Conservation (phyloP, 2,113 vertebrate species). For the Panthera tigris region DNA sequence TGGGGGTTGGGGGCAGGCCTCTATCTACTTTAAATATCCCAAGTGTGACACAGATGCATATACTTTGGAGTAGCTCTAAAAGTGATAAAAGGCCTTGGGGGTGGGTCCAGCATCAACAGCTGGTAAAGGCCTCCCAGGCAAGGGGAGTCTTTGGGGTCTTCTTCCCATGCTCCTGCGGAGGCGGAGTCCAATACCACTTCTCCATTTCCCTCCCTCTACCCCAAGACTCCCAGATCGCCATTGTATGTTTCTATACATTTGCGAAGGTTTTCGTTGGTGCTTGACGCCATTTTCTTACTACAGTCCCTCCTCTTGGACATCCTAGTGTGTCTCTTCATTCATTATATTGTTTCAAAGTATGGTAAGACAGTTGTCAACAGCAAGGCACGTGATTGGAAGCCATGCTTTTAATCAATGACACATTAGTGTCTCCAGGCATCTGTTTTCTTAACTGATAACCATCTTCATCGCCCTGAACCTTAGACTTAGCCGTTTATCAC, state of each 20-base stretch:
- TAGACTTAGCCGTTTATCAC: background rate
- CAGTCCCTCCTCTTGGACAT: background rate
- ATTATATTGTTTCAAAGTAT: background rate
- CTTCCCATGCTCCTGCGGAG: background rate
- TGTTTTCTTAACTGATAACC: background rate
- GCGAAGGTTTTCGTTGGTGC: background rate
- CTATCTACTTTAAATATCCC: background rate
- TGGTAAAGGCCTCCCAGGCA: background rate
- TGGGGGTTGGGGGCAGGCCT: background rate
- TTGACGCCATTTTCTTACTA: background rate
- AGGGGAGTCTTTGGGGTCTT: background rate
- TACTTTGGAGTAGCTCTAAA: background rate
- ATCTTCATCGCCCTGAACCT: background rate
- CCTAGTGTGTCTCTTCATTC: background rate
- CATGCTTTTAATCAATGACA: background rate
- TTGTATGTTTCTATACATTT: background rate
- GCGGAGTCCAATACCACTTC: background rate
- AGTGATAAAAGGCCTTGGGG: background rate
- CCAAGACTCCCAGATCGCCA: background rate
- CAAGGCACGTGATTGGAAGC: background rate
- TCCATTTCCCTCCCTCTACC: background rate
- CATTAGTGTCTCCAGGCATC: background rate
- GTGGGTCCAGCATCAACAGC: background rate
- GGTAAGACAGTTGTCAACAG: background rate
- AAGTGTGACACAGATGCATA: background rate